Conservation (phyloP, 2,888 invertebrate genomes). For the Rugalucina vietnamica region DNA sequence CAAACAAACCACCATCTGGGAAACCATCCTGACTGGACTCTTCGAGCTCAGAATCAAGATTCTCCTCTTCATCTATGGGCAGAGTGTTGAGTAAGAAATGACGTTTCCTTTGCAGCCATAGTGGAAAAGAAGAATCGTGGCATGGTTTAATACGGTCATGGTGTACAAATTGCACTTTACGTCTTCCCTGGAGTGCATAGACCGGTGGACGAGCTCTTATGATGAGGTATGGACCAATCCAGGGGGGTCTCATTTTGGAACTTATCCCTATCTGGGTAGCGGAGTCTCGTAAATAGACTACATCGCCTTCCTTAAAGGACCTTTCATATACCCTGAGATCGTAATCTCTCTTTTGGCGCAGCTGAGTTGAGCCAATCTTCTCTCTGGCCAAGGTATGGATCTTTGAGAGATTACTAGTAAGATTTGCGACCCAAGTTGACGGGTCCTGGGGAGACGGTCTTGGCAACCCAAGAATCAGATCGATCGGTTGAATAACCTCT, state of each 20-base stretch:
- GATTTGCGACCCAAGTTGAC: neutral
- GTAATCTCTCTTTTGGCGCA: slow-evolving; percentile 27
- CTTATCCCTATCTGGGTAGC: no score
- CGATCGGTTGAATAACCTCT: slow-evolving; percentile 18
- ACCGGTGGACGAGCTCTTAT: no score
- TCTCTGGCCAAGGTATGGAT: slow-evolving; percentile 22
- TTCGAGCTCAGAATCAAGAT: no score
- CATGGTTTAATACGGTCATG: neutral
- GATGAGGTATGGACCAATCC: no score
- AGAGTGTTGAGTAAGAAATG: no score
- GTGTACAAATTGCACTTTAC: no score
- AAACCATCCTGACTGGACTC: no score
- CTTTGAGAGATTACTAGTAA: neutral
- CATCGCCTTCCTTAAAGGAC: slow-evolving; percentile 9
- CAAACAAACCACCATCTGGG: no score
- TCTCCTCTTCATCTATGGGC: no score
- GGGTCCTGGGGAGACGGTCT: neutral
- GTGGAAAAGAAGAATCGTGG: neutral
- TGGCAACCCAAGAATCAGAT: neutral
- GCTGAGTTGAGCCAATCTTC: neutral
- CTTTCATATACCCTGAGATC: slow-evolving; percentile 7
- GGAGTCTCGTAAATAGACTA: slow-evolving; percentile 21
- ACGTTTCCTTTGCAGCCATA: neutral
- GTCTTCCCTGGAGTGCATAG: no score
- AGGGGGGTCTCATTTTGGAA: no score